Evolutionary conservation across 2,797 vertebrate species (phyloP), one percentile per base, ranked within the genome.

Genomic region (Sebastes minor): DNA sequence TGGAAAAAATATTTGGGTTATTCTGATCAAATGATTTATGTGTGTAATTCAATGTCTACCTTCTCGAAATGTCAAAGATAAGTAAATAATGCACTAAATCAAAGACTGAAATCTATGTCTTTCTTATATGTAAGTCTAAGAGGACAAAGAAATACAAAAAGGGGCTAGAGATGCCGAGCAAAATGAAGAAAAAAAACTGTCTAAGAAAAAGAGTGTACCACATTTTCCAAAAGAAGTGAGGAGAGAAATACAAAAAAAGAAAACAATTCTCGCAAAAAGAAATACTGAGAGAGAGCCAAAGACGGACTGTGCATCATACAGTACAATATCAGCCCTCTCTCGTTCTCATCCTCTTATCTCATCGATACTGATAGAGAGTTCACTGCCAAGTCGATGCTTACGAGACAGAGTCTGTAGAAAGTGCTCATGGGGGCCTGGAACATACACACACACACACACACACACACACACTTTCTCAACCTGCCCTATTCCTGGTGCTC

Each of bases 321-420:
- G 10, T 73, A 76, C 33, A 83, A 84, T 23, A 74, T 20, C 76
- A 46, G 33, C 5, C 63, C 64, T 69, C 62, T 32, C 32, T 72
- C 46, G n/a, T n/a, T 75, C 77, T 84, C 79, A 74, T 84, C 60
- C 74, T 76, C 82, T 85, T 86, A 85, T 87, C 78, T 78, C 10
- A 16, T 80, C 68, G 33, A 84, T 87, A 78, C 80, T 35, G 65
- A 86, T 33, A 76, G 74, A 84, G 81, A 82, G 81, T 79, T 92
- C 83, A 84, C 71, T 88, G 74, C 70, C 25, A 64, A 88, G 81
- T 82, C 82, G 53, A 76, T 68, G 79, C 80, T 80, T 72, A 73
- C 4, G n/a, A 77, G 61, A 83, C 79, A 71, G 66, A 60, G 55
- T 77, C 67, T 76, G 74, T 70, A 42, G 60, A 72, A 83, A 85